Conservation (phyloP, 2,888 invertebrate species). For the Bhutanitis thaidina region DNA sequence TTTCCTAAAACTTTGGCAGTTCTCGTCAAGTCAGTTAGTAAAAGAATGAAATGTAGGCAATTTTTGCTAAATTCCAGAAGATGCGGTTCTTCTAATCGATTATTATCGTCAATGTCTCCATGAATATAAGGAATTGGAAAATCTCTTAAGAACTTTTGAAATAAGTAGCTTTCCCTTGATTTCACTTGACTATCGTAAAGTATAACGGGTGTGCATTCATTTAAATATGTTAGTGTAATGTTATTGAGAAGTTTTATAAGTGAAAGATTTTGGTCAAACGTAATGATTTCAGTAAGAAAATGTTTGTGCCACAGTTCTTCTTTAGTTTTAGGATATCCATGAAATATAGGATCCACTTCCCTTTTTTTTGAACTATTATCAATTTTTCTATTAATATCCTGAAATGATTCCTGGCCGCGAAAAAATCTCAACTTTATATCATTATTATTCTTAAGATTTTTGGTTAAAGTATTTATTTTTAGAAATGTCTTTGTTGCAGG, state of each 20-base stretch:
- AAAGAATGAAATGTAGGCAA: slow-evolving; percentile 84
- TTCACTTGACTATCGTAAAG: slow-evolving; percentile 83
- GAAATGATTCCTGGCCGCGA: background rate
- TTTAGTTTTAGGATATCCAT: slow-evolving; percentile 79
- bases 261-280: slow-evolving; percentile 77
- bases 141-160: slow-evolving; percentile 78
- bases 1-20: slow-evolving; percentile 81
- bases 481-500: no score
- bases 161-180: slow-evolving; percentile 72
- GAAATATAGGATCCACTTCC: slow-evolving; percentile 72
- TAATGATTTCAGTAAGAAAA: slow-evolving; percentile 59
- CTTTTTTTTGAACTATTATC: slow-evolving; percentile 36
- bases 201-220: slow-evolving; percentile 83
- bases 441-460: background rate
- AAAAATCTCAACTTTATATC: background rate
- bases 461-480: no score
- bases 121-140: slow-evolving; percentile 81
- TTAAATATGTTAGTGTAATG: slow-evolving; percentile 79
- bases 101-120: slow-evolving; percentile 78
- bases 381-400: background rate
- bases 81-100: slow-evolving; percentile 63
- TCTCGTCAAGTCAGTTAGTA: slow-evolving; percentile 82
- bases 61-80: slow-evolving; percentile 60
- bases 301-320: slow-evolving; percentile 75
- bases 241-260: slow-evolving; percentile 81